phyloP scores from a whole-genome alignment of 2,888 invertebrate species.

The Elaeidobius kamerunicus region DNA sequence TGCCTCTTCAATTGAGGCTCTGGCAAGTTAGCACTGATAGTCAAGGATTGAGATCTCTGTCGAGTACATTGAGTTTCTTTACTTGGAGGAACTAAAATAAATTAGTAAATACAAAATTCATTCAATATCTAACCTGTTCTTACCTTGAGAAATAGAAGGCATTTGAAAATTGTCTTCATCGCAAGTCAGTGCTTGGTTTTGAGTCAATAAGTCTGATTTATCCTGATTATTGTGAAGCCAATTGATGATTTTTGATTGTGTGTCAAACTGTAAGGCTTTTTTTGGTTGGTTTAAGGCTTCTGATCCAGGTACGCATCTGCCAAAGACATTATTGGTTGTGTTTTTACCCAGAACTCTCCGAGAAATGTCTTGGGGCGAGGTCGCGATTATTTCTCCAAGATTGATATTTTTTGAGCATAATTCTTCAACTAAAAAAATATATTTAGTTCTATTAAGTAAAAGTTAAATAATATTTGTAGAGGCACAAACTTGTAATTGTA shows the following conservation, averaged over 20 bases:
- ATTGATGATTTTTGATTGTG: conserved; percentile 16
- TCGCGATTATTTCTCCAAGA: background rate
- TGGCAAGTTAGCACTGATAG: conserved; percentile 5
- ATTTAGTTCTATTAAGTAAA: background rate
- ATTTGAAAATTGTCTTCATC: conserved; percentile 17
- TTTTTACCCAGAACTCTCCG: no score
- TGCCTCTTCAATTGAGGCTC: conserved; percentile 18
- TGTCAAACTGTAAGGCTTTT: no score
- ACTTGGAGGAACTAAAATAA: conserved; percentile 3
- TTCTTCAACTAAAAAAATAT: conserved; percentile 8
- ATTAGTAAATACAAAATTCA: background rate
- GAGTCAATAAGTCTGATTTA: conserved; percentile 38
- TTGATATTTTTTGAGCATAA: background rate
- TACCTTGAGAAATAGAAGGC: conserved; percentile 22
- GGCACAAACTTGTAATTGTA: no score
- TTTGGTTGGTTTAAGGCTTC: no score
- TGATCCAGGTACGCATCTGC: no score
- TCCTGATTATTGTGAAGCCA: conserved; percentile 41
- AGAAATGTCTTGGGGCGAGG: background rate
- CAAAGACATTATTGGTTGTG: no score
- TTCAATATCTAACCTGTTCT: no score
- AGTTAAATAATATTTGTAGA: background rate
- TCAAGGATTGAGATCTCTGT: conserved; percentile 21
- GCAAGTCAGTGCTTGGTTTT: conserved; percentile 14
- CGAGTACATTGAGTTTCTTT: conserved; percentile 1